These are phyloP conservation scores for Collichthys lucidus DNA, from an alignment of 2,113 vertebrate species.

Conservation along the genomic window DNA sequence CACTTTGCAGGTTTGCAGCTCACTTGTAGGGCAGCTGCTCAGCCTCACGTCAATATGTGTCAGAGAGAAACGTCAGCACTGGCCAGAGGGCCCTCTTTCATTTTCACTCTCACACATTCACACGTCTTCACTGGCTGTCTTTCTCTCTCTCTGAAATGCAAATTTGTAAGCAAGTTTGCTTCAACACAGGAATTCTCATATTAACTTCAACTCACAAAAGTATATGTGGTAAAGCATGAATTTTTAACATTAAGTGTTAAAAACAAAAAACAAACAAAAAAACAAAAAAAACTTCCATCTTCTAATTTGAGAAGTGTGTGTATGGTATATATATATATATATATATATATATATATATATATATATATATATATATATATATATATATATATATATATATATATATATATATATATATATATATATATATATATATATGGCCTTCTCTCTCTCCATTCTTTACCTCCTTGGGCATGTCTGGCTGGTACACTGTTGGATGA, in stretches of 20 bases:
- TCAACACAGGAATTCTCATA: too few relatives aligned
- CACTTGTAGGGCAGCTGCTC: slow-evolving; percentile 38
- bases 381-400: too few relatives aligned
- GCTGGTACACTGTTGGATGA: background rate
- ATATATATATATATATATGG: background rate
- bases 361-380: too few relatives aligned
- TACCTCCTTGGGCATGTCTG: background rate
- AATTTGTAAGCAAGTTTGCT: background rate
- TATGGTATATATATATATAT: too few relatives aligned
- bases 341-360: too few relatives aligned
- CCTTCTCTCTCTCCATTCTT: slow-evolving; percentile 10
- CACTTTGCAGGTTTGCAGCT: slow-evolving; percentile 39
- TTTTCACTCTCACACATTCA: slow-evolving; percentile 50
- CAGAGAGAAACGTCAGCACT: slow-evolving; percentile 47
- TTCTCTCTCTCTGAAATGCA: background rate
- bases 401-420: too few relatives aligned
- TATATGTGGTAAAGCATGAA: too few relatives aligned
- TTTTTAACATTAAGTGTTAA: too few relatives aligned
- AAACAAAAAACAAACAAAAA: too few relatives aligned
- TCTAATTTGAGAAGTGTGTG: too few relatives aligned
- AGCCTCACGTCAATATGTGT: slow-evolving; percentile 65
- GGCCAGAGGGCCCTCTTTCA: slow-evolving; percentile 42
- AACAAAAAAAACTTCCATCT: too few relatives aligned
- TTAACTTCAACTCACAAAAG: background rate
- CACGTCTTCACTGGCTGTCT: slow-evolving; percentile 37